phyloP scores from a whole-genome alignment of 92 coral and sea anemone species.

The Chrysogorgia sp. region DNA sequence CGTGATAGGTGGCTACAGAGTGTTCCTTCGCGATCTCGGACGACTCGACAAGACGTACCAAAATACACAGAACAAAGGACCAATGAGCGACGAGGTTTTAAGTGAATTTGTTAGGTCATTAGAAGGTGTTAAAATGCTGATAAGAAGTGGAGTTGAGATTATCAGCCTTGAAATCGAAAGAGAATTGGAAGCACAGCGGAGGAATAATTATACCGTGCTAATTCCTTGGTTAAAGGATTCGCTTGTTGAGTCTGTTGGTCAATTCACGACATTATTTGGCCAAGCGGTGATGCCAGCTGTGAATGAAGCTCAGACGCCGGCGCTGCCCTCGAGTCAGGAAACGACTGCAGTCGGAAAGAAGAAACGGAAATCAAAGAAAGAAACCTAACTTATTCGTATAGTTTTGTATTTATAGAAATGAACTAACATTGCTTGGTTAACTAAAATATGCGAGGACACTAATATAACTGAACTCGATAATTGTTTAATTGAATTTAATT shows the following conservation, averaged over 20 bases:
- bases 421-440: no score
- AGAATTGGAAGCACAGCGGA: background rate
- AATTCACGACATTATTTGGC: conserved; percentile 6
- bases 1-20: conserved; percentile 23
- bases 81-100: conserved; percentile 41
- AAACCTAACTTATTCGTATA: no score
- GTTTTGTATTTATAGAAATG: no score
- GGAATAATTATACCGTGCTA: conserved; percentile 13
- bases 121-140: conserved; percentile 46
- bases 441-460: no score
- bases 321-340: no score
- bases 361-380: no score
- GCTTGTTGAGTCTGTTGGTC: conserved; percentile 19
- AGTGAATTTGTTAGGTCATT: conserved; percentile 32
- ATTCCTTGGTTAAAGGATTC: conserved; percentile 45
- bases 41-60: conserved; percentile 38
- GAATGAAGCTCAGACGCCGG: no score
- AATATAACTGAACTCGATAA: no score
- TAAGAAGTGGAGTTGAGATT: conserved; percentile 40
- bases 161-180: conserved; percentile 20
- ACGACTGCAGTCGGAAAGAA: no score
- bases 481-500: no score
- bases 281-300: conserved; percentile 12
- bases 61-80: conserved; percentile 29
- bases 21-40: conserved; percentile 35